Evolutionary conservation across 2,888 invertebrate species (phyloP), one percentile per base, ranked within the genome.

Genomic region (Temnothorax rugatulus): DNA sequence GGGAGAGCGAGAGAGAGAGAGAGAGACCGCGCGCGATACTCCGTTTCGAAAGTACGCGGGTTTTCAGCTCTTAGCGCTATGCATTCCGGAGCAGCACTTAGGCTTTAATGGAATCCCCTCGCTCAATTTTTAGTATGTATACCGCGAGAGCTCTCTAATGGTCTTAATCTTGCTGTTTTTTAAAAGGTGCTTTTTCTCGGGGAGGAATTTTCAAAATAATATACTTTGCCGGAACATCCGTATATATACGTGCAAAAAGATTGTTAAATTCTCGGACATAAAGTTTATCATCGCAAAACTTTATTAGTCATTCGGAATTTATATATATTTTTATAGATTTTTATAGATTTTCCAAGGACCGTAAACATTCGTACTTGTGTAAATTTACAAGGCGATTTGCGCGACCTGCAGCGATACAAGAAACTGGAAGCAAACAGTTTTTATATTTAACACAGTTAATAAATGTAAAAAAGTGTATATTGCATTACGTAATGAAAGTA

Each of bases 71-170:
- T 77, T 38, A 29, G 25, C 7, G 25, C 21, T 66, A 18, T 66
- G 15, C 52, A 71, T 13, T 54, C 41, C 25, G n/a, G 41, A 69
- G 38, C 25, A 50, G 41, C 69, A 77, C 76, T 76, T 68, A 52
- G 75, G 18, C 9, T 64, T 76, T 52, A 77, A 77, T 77, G 71
- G 76, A 29, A 25, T 25, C 18, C 41, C 11, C 34, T 15, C 18
- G 29, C n/a, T 38, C 11, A 71, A 54, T 77, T 29, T 29, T 3
- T 29, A 29, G 29, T 29, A 29, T 29, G 69, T 69, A 69, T 13
- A 52, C 41, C 18, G 15, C 7, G n/a, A 69, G 71, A 69, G 41
- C 18, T 76, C 25, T 77, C 34, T 34, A 38, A 68, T 54, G 54
- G 41, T 9, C 4, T 41, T 68, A 76, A 76, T 76, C 69, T 76